Evolutionary conservation across 2,888 invertebrate genomes (phyloP), one percentile per base, ranked within the genome.

Genomic region (Andrena praecox): DNA sequence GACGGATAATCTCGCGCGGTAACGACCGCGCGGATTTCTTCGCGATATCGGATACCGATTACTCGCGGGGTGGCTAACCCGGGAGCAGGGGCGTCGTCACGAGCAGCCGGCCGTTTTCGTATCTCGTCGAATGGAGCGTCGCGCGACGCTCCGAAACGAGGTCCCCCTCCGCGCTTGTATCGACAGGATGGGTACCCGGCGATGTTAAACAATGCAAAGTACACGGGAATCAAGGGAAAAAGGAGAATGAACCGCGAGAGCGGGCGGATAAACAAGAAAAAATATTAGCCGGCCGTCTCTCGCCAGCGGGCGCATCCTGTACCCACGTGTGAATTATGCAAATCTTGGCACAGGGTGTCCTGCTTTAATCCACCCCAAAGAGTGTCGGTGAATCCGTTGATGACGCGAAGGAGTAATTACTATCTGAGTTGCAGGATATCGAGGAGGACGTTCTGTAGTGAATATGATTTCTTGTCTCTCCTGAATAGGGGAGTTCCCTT

Each of bases 321-420:
- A 82, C 87, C 79, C 73, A 82, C 82, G 77, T 85, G 86, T 87
- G 80, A 86, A 85, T 86, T 86, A 87, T 84, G 88, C 78, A 84
- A 82, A 84, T 77, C 56, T 67, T 60, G 67, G 20, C 24, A 12
- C 8, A 27, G 27, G 12, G 56, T 56, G 56, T 56, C 5, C 10
- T 10, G 56, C 1, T 56, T 56, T 27, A 24, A 24, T 20, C 10
- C 3, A 24, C 10, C 20, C 24, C 24, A 12, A 56, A 24, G 56
- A 56, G 20, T 5, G 20, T 2, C 54, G 24, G 54, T 10, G 6
- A 54, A 42, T 42, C 42, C 12, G 54, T 54, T 54, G 24, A 24
- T 54, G 54, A 54, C 20, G 54, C 3, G 24, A 24, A 54, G 8
- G 24, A 54, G n/a, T 54, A 54, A 24, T 54, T 54, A 20, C 20